Conservation (phyloP, 2,113 vertebrate genomes). For the Baryphthengus martii region DNA sequence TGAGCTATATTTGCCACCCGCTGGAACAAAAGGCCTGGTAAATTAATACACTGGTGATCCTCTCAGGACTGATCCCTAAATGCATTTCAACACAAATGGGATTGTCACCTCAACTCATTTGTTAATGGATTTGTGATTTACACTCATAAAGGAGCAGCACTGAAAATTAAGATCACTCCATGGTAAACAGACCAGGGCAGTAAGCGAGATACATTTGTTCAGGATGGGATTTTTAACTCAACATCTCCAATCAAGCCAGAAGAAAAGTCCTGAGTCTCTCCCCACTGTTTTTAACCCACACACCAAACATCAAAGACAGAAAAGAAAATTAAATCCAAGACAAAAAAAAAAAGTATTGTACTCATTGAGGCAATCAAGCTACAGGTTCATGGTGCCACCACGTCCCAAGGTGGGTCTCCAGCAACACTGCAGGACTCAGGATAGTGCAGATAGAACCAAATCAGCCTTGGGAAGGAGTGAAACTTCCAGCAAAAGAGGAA, state of each 20-base stretch:
- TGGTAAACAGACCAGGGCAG: slow-evolving; percentile 7
- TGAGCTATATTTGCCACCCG: background rate
- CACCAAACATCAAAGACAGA: background rate
- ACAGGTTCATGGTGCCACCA: background rate
- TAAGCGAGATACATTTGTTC: background rate
- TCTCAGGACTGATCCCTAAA: slow-evolving; percentile 54
- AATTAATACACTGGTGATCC: slow-evolving; percentile 37
- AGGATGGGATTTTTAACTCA: background rate
- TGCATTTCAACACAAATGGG: slow-evolving; percentile 56
- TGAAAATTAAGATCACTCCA: slow-evolving; percentile 39
- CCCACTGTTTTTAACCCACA: background rate
- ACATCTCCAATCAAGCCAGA: background rate
- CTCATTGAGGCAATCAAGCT: background rate
- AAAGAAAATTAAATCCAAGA: background rate
- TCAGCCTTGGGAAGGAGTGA: background rate
- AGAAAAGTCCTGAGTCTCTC: background rate
- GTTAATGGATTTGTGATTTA: slow-evolving; percentile 62
- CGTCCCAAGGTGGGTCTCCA: background rate
- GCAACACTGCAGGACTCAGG: fast-evolving
- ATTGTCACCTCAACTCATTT: slow-evolving; percentile 62
- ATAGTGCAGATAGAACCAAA: background rate
- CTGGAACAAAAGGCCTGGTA: slow-evolving; percentile 51
- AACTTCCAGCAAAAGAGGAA: background rate
- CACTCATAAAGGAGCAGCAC: background rate
- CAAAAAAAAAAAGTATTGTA: background rate